phyloP scores from a whole-genome alignment of 2,888 invertebrate genomes.

The Agriopis marginaria region DNA sequence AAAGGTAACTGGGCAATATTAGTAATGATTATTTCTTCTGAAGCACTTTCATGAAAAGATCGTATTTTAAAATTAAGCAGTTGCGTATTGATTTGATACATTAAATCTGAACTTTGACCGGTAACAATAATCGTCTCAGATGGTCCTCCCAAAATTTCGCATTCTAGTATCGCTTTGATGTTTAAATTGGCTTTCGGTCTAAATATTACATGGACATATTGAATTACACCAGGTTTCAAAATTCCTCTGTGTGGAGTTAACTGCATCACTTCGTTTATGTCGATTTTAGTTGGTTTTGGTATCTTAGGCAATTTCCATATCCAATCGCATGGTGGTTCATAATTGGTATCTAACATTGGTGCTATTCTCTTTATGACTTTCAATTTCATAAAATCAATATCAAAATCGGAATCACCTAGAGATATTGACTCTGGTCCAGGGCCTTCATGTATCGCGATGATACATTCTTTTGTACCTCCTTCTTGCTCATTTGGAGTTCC shows the following conservation, averaged over 20 bases:
- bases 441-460: constrained; percentile 28
- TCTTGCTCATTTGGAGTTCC: constrained; percentile 28
- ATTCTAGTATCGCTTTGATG: constrained; percentile 78
- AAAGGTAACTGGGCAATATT: constrained; percentile 83
- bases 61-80: constrained; percentile 77
- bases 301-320: constrained; percentile 64
- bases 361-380: constrained; percentile 61
- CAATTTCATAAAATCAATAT: constrained; percentile 49
- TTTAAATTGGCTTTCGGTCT: constrained; percentile 74
- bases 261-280: constrained; percentile 73
- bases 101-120: constrained; percentile 82
- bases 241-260: constrained; percentile 80
- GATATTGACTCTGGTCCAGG: constrained; percentile 38
- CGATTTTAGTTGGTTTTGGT: constrained; percentile 47
- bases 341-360: constrained; percentile 68
- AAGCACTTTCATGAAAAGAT: constrained; percentile 74
- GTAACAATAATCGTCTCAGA: constrained; percentile 78
- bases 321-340: constrained; percentile 68
- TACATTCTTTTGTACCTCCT: constrained; percentile 35
- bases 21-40: constrained; percentile 68
- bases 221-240: constrained; percentile 82
- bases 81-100: constrained; percentile 78
- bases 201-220: constrained; percentile 80
- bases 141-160: constrained; percentile 86
- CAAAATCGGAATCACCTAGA: constrained; percentile 44